Conservation (phyloP, 2,113 vertebrate genomes). For the Coryphaenoides rupestris region DNA sequence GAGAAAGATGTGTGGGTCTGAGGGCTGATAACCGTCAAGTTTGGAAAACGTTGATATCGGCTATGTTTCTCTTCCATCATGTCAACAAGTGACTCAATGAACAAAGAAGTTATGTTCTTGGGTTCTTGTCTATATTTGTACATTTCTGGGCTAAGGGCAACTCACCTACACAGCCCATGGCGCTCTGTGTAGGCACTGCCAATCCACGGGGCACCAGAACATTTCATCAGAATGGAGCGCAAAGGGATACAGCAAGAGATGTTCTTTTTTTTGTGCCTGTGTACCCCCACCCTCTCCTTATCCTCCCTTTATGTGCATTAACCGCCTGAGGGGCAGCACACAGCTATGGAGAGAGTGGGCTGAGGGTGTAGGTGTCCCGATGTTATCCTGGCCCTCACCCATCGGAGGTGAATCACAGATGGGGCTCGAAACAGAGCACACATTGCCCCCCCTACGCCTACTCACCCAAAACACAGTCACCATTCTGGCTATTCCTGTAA, state of each 20-base stretch:
- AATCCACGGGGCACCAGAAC: constrained; percentile 16
- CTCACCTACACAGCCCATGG: background rate
- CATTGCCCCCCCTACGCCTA: constrained; percentile 30
- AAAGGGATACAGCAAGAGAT: constrained; percentile 11
- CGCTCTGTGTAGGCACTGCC: constrained; percentile 9
- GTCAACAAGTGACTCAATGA: background rate
- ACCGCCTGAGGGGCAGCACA: constrained; percentile 19
- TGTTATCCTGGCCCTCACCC: constrained; percentile 36
- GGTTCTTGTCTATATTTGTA: background rate
- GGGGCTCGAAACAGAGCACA: constrained; percentile 23
- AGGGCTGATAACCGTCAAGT: background rate
- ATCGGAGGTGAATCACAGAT: constrained; percentile 43
- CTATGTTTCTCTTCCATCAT: no score
- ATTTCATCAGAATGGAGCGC: constrained; percentile 14
- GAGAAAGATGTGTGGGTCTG: background rate
- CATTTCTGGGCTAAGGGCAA: background rate
- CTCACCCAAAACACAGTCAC: constrained; percentile 37
- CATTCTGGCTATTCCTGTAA: constrained; percentile 21
- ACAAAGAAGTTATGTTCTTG: background rate
- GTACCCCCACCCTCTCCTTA: no score
- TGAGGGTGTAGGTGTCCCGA: constrained; percentile 44
- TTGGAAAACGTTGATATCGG: background rate
- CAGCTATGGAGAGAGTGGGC: constrained; percentile 28
- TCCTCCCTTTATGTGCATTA: constrained; percentile 7
- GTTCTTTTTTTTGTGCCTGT: constrained; percentile 14